These are phyloP conservation scores for Catotricha subobsoleta DNA, from an alignment of 2,888 invertebrate genomes.

Conservation along the genomic window DNA sequence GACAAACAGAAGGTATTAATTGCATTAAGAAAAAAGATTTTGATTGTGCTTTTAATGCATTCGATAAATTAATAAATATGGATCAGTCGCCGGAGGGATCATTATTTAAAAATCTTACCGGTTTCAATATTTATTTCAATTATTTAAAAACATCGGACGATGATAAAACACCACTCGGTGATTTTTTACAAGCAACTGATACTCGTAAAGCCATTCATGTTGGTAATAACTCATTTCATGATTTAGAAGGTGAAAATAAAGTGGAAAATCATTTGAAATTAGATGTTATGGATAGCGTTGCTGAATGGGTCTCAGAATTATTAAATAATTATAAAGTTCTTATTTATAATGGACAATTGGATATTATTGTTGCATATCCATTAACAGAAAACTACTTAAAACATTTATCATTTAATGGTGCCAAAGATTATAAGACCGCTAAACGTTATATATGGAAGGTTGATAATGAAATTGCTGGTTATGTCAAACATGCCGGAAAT, in stretches of 20 bases:
- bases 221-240: conserved; percentile 49
- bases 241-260: conserved; percentile 16
- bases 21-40: conserved; percentile 44
- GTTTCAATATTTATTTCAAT: conserved; percentile 56
- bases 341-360: conserved; percentile 73
- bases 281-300: conserved; percentile 62
- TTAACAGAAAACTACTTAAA: conserved; percentile 55
- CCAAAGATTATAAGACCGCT: conserved; percentile 43
- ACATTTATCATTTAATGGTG: conserved; percentile 44
- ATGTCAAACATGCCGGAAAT: conserved; percentile 45
- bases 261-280: conserved; percentile 49
- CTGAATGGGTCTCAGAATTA: conserved; percentile 44
- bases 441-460: conserved; percentile 46
- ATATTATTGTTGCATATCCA: conserved; percentile 70
- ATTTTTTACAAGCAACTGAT: conserved; percentile 43
- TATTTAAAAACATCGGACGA: conserved; percentile 40
- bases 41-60: conserved; percentile 44
- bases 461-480: conserved; percentile 45
- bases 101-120: conserved; percentile 53
- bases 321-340: conserved; percentile 49
- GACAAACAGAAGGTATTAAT: conserved; percentile 37
- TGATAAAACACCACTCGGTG: conserved; percentile 42
- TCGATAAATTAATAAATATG: conserved; percentile 47
- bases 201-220: conserved; percentile 59
- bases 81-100: conserved; percentile 40